Evolutionary conservation across 2,113 vertebrate species (phyloP).

Genomic region (Corythoichthys intestinalis): DNA sequence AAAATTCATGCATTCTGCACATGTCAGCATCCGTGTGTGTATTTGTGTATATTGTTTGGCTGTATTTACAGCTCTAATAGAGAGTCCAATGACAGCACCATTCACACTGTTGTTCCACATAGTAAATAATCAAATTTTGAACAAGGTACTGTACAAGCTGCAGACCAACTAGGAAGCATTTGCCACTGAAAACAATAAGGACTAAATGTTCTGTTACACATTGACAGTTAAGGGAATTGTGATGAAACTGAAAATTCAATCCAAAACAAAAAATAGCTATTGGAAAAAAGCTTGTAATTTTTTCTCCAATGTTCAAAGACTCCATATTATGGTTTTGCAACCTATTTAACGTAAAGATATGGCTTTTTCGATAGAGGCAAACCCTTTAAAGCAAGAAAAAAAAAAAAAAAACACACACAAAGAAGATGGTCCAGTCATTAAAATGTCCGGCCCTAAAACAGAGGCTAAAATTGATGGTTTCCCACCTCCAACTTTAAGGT

Average conservation of each 20-base stretch:
- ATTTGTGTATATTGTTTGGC: conserved; percentile 36
- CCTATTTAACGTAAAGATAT: too few relatives aligned
- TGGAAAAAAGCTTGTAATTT: too few relatives aligned
- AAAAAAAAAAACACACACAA: too few relatives aligned
- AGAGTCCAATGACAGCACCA: conserved; percentile 64
- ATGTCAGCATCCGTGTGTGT: not conserved
- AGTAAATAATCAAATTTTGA: conserved; percentile 58
- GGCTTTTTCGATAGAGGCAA: too few relatives aligned
- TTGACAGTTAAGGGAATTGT: not conserved
- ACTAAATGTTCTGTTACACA: conserved; percentile 16
- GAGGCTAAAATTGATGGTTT: too few relatives aligned
- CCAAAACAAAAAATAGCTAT: too few relatives aligned
- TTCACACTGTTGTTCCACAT: conserved; percentile 46
- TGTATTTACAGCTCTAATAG: conserved; percentile 68
- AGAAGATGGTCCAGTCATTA: too few relatives aligned
- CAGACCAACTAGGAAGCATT: conserved; percentile 32
- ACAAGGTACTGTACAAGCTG: conserved; percentile 40
- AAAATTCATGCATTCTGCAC: conserved; percentile 20
- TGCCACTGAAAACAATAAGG: conserved; percentile 25
- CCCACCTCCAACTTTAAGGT: too few relatives aligned
- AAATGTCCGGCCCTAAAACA: too few relatives aligned
- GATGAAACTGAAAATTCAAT: conserved; percentile 19
- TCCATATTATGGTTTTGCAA: too few relatives aligned
- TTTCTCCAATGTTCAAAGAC: too few relatives aligned
- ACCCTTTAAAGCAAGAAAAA: too few relatives aligned